Conservation (phyloP, 2,888 invertebrate genomes). For the Stenolophus ochropezus region DNA sequence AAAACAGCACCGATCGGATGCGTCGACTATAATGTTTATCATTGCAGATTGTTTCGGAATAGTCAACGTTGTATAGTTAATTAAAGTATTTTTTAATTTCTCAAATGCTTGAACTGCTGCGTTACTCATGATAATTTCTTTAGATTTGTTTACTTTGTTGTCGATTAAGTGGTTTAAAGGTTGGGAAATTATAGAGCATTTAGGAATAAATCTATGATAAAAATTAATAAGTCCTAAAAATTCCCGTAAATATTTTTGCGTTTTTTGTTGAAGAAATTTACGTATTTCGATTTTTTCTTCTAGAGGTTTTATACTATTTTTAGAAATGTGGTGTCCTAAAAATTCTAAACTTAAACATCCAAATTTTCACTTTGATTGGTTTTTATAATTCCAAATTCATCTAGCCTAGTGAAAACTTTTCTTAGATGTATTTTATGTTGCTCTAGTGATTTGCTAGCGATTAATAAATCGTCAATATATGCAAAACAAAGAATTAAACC, state of each 20-base stretch:
- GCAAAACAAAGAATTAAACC: conserved; percentile 12
- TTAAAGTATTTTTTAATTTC: background rate
- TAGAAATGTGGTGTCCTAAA: conserved; percentile 17
- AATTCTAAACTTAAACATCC: background rate
- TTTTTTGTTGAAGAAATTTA: conserved; percentile 23
- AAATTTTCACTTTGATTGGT: background rate
- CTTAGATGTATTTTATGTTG: background rate
- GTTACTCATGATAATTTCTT: background rate
- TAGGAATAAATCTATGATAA: conserved; percentile 38
- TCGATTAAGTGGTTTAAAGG: conserved; percentile 12
- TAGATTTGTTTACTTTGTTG: background rate
- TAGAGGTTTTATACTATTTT: conserved; percentile 2
- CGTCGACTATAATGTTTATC: background rate
- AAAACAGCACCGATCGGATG: conserved; percentile 3
- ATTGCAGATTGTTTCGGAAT: background rate
- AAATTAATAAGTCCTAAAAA: conserved; percentile 40
- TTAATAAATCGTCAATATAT: background rate
- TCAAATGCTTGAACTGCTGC: background rate
- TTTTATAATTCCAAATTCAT: background rate
- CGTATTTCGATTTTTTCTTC: background rate
- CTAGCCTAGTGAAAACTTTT: background rate
- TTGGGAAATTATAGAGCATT: conserved; percentile 16
- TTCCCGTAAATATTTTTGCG: conserved; percentile 22
- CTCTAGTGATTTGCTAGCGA: background rate
- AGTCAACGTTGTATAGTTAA: background rate